A percentile compares a stretch with the other conserved stretches of the same genome.
phyloP scores from a whole-genome alignment of 2,888 invertebrate species.

The Exocentrus adspersus region DNA sequence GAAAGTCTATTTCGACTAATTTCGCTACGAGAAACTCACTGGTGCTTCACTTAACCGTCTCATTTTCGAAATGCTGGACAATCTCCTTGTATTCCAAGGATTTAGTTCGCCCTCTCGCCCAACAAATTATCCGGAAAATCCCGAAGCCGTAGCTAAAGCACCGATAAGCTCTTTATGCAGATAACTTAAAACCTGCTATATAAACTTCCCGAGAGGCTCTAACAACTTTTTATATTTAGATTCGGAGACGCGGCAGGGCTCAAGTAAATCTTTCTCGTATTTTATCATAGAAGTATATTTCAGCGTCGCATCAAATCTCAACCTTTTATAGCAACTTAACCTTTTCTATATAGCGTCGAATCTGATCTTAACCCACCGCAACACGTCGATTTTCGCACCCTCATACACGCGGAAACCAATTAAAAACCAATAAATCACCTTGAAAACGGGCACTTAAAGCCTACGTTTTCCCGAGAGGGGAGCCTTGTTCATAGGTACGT shows the following conservation, averaged over 20 bases:
- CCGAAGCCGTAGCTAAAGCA: neutral
- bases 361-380: slow-evolving; percentile 11
- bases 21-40: no score
- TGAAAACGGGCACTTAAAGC: slow-evolving; percentile 42
- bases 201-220: neutral
- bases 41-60: no score
- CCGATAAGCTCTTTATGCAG: slow-evolving; percentile 16
- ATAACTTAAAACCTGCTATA: neutral
- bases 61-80: no score
- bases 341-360: neutral
- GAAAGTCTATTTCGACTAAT: no score
- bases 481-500: slow-evolving; percentile 37
- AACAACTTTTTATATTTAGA: slow-evolving; percentile 12
- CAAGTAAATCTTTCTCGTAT: neutral
- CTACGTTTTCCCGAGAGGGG: slow-evolving; percentile 26
- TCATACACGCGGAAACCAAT: slow-evolving; percentile 42
- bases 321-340: slow-evolving; percentile 8
- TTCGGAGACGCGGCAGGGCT: neutral
- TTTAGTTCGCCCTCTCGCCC: slow-evolving; percentile 4
- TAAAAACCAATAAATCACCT: slow-evolving; percentile 52
- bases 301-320: neutral
- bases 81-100: no score
- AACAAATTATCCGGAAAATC: slow-evolving; percentile 25
- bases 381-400: slow-evolving; percentile 20
- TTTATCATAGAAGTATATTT: slow-evolving; percentile 2